These are phyloP conservation scores for Monochamus alternatus DNA, from an alignment of 2,888 invertebrate species.

Conservation along the genomic window DNA sequence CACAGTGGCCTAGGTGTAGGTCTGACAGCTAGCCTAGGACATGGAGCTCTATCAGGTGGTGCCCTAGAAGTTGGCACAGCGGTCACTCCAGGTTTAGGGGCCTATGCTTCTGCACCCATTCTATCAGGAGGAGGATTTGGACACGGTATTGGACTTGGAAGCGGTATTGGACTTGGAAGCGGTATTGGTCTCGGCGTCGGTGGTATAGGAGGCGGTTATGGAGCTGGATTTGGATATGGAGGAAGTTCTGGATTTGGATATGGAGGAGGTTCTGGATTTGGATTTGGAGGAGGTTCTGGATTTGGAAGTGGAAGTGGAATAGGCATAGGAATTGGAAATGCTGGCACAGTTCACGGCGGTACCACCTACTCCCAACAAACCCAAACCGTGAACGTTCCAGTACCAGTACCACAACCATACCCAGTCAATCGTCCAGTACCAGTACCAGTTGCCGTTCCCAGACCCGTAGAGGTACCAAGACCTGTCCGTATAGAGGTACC, in stretches of 20 bases:
- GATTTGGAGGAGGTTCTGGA: constrained; percentile 30
- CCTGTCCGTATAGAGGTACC: constrained; percentile 64
- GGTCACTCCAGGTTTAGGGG: not conserved
- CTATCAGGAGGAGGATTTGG: constrained; percentile 12
- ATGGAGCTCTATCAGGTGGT: not conserved
- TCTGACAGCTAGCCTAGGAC: constrained; percentile 1
- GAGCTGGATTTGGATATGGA: constrained; percentile 22
- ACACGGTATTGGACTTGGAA: constrained; percentile 34
- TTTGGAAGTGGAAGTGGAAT: constrained; percentile 21
- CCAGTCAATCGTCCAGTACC: constrained; percentile 59
- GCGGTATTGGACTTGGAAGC: constrained; percentile 23
- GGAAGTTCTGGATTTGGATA: constrained; percentile 22
- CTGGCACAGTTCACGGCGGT: constrained; percentile 51
- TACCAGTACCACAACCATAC: constrained; percentile 63
- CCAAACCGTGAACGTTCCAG: constrained; percentile 58
- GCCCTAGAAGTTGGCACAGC: not conserved
- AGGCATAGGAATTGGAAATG: constrained; percentile 25
- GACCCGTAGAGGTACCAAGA: constrained; percentile 63
- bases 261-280: constrained; percentile 34
- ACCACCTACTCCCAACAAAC: constrained; percentile 62
- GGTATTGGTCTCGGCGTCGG: not conserved
- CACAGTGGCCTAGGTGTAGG: constrained; percentile 26
- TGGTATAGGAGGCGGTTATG: constrained; percentile 7
- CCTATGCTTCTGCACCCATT: constrained; percentile 2
- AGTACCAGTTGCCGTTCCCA: constrained; percentile 62